Base-by-base conservation (phyloP, 2,888 invertebrate species). In the Capitulum mitella region DNA sequence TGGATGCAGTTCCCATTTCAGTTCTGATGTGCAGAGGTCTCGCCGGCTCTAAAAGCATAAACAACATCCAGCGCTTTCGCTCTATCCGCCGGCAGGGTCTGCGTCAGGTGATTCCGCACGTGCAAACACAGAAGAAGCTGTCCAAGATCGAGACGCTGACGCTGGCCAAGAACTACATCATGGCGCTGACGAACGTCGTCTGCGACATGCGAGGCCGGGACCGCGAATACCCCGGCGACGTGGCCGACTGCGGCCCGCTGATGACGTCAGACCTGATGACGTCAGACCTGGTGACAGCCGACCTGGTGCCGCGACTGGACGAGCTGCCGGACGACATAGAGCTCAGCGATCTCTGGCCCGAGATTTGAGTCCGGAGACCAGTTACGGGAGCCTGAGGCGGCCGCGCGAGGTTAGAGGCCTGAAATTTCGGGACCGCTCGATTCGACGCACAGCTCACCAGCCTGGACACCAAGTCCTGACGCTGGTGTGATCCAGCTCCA, bases 121-220 rank as follows among this genome's bases (percentile, higher is more conserved):
- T 94, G 51, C 92, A 92, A 85, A 91, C 92, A 86, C 93, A 93
- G 83, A 88, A 93, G 80, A 92, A 93, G 84, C 87, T 94, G 80
- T 93, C 93, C 16, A 94, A 94, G 87, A 93, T 94, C 83, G 94
- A 94, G 86, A 94, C 94, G 0, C 86, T 94, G 81, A 94, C 94
- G 26, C 87, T 94, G 85, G 94, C 94, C 83, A 93, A 93, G 87
- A 94, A 94, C 87, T 95, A 94, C 86, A 94, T 94, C 81, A 94
- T 93, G 88, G 93, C 94, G 26, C 88, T 94, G 81, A 94, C 94
- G 37, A 93, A 94, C 85, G 92, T 93, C 82, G 92, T 94, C 83
- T 92, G 93, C 85, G 90, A 81, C 79, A 80, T 80, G 80, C 29
- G 80, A 0, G 80, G 80, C 16, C 77, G 78, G 16, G 79, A 80